phyloP scores from a whole-genome alignment of 2,113 vertebrate species.

The Prolemur simus region DNA sequence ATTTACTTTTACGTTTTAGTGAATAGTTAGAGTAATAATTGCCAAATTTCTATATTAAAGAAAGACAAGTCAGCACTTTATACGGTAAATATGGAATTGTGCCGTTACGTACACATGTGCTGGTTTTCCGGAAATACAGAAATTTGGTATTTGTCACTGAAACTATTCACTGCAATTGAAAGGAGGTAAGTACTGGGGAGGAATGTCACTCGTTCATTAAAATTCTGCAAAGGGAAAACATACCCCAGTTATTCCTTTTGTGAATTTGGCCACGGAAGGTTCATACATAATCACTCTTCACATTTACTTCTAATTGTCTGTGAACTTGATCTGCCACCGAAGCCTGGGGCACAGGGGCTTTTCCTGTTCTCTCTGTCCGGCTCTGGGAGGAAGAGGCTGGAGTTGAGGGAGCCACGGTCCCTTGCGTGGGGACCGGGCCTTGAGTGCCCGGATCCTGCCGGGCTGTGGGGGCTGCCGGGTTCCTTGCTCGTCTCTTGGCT shows the following conservation, averaged over 20 bases:
- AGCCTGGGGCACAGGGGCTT: conserved; percentile 71
- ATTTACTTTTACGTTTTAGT: conserved; percentile 77
- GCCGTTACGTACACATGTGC: conserved; percentile 77
- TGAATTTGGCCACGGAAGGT: conserved; percentile 81
- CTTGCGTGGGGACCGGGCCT: background rate
- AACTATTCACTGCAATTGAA: conserved; percentile 83
- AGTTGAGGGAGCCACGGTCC: conserved; percentile 35
- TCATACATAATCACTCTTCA: conserved; percentile 81
- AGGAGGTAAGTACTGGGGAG: conserved; percentile 83
- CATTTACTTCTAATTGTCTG: conserved; percentile 83
- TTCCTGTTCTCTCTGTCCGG: conserved; percentile 40
- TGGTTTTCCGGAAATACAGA: conserved; percentile 81
- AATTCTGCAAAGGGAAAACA: conserved; percentile 83
- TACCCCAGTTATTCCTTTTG: conserved; percentile 80
- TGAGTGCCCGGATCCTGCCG: background rate
- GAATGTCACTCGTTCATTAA: conserved; percentile 83
- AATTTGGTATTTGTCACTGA: conserved; percentile 83
- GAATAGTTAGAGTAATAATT: conserved; percentile 79
- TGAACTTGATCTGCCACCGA: conserved; percentile 80
- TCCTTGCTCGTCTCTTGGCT: background rate
- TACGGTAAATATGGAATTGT: conserved; percentile 68
- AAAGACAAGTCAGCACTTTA: conserved; percentile 72
- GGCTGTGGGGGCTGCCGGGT: background rate
- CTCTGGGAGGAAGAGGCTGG: conserved; percentile 39
- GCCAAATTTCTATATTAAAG: conserved; percentile 80